Base-by-base conservation (phyloP, 2,797 vertebrate genomes). In the Calcarius lapponicus region DNA sequence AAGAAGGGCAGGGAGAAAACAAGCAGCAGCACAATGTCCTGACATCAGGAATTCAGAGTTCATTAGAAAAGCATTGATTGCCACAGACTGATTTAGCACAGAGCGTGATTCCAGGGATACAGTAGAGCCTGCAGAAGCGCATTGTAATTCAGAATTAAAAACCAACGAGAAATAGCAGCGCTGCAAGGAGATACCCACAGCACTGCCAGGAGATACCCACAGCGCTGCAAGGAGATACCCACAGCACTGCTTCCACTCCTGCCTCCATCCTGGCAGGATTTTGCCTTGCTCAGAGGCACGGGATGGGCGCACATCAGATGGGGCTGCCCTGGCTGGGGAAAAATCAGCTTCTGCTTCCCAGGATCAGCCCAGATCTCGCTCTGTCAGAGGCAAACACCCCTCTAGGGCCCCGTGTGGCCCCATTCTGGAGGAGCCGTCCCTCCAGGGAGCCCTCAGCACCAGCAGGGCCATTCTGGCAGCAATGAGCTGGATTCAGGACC, bases 51-150 rank as follows among this genome's bases (percentile, higher is more conserved):
- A 98, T 97, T 97, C 97, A 97, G 96, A 97, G 96, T 98, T 97
- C 98, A 97, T 98, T 97, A 97, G 97, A 92, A 98, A 98, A 97
- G 81, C 97, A 97, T 96, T 97, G 97, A 98, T 98, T 98, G 97
- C 97, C 84, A 95, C 54, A 61, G 97, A 98, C 94, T 96, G 97
- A 98, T 97, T 98, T 96, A 93, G 96, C 91, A 93, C 91, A 95
- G 95, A 92, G 96, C 64, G 71, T 97, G 97, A 97, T 97, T 97
- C 97, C 93, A 54, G 47, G 94, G 72, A 86, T 89, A 96, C 67
- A 94, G 96, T 74, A 84, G 79, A 95, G 95, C 89, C 95, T 74
- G 78, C 89, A 91, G 95, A 97, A 95, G 53, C 12, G 5, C 95
- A 86, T 73, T 95, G 93, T 94, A 91, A 97, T 97, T 97, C 96